A percentile compares a stretch with the other conserved stretches of the same genome.
Evolutionary conservation across 2,797 vertebrate genomes (phyloP).

Genomic region (Eospalax fontanierii): DNA sequence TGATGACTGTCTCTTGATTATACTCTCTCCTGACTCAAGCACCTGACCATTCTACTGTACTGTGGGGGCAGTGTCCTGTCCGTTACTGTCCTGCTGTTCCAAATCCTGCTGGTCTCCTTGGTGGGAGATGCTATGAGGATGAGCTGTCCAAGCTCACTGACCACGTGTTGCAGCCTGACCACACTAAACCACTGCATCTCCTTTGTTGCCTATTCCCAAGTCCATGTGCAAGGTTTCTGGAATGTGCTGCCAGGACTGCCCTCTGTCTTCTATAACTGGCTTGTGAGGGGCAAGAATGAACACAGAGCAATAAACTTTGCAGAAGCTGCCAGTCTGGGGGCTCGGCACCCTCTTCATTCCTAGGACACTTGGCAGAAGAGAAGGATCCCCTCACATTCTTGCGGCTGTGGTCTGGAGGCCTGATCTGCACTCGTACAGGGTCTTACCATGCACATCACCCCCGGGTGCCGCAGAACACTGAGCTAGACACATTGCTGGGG

Average conservation of each 20-base stretch:
- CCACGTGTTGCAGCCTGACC: constrained; percentile 71
- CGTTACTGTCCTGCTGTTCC: constrained; percentile 88
- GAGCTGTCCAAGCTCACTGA: constrained; percentile 90
- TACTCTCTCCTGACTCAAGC: constrained; percentile 89
- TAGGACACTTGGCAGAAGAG: constrained; percentile 77
- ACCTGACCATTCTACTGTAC: constrained; percentile 90
- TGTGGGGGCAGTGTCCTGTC: constrained; percentile 89
- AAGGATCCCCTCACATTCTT: constrained; percentile 69
- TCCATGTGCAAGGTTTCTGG: neutral
- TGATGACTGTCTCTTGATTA: constrained; percentile 91
- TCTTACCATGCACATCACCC: constrained; percentile 88
- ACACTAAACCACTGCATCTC: constrained; percentile 84
- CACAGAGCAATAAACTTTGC: constrained; percentile 11
- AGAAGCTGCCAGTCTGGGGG: neutral
- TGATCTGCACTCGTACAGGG: constrained; percentile 86
- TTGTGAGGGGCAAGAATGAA: constrained; percentile 85
- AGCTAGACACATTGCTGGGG: constrained; percentile 89
- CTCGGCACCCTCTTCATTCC: constrained; percentile 18
- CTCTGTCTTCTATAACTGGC: constrained; percentile 87
- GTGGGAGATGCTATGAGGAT: constrained; percentile 89
- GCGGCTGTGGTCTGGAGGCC: constrained; percentile 81
- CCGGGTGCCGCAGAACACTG: constrained; percentile 87
- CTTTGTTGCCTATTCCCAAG: constrained; percentile 86
- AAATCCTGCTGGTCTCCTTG: constrained; percentile 89
- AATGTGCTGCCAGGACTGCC: constrained; percentile 75